Base-by-base conservation (phyloP, 2,113 vertebrate genomes). In the Rhea americana region DNA sequence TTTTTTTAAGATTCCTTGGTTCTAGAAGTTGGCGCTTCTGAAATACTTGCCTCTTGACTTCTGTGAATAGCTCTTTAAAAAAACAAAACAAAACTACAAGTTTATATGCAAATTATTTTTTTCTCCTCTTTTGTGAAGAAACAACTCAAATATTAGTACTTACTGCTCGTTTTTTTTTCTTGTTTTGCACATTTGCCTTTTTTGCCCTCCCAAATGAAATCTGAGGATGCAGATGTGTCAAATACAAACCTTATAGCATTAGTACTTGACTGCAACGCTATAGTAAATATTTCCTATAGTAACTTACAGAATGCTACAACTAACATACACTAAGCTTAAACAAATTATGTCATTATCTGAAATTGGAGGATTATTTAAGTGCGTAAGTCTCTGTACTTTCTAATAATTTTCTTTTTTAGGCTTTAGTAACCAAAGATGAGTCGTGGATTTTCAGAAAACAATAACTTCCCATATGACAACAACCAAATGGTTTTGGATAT, bases 401-500 rank as follows among this genome's bases (percentile, higher is more conserved):
- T 96, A 75, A 85, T 78, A 53, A 79, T 81, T 95, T 92, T 95
- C 63, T 70, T 85, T 83, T 85, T 26, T 93, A 55, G 90, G 96
- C 80, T 73, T 39, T 91, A 96, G 89, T 66, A 97, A 84, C 78
- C 85, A 93, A 98, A 98, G 94, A 99, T 99, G 99, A 99, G 98
- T 97, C 98, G 97, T 83, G 98, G 98, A 91, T 98, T 98, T 97
- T 98, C 98, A 47, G 98, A 99, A 97, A 99, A 99, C 98, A 99
- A 99, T 97, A 99, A 99, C 96, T 99, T 99, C 47, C 98, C 98
- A 0, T 99, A 98, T 43, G 99, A 99, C 97, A 99, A 99, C 97
- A 99, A 98, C 62, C 97, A 99, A 81, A 98, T 99, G 97, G 99
- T 99, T 62, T 90, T 99, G 97, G 99, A 99, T 96, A 99, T 99